These are phyloP conservation scores for Drosophila incognita DNA, from an alignment of 2,888 invertebrate species.

Conservation along the genomic window DNA sequence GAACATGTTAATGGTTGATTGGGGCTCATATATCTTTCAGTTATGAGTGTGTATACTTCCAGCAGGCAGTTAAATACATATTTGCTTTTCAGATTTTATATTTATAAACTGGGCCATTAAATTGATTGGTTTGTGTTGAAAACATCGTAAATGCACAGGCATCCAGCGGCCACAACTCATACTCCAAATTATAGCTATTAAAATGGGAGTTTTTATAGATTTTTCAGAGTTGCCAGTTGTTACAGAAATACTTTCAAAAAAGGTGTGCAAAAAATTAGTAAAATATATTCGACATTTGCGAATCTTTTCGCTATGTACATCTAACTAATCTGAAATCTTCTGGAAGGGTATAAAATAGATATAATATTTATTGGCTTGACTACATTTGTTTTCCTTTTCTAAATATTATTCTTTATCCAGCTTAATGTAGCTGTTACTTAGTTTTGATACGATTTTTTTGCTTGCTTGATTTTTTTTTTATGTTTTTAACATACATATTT, in stretches of 20 bases:
- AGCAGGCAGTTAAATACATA: conserved; percentile 42
- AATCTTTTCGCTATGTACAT: neutral
- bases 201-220: neutral
- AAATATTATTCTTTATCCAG: neutral
- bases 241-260: neutral
- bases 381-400: neutral
- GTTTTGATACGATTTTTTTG: neutral
- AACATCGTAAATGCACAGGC: conserved; percentile 57
- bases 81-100: conserved; percentile 48
- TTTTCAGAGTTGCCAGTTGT: neutral
- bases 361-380: neutral
- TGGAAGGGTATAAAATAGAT: neutral
- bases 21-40: conserved; percentile 64
- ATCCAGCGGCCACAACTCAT: neutral
- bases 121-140: conserved; percentile 74
- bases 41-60: conserved; percentile 35
- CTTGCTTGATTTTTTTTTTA: neutral
- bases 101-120: conserved; percentile 55
- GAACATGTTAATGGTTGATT: conserved; percentile 82
- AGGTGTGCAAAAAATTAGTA: too few relatives aligned
- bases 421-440: neutral
- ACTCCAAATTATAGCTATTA: neutral
- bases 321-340: neutral
- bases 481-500: neutral
- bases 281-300: neutral